These are phyloP conservation scores for Drosophila asahinai DNA, from an alignment of 1,140 invertebrate species.

Conservation along the genomic window DNA sequence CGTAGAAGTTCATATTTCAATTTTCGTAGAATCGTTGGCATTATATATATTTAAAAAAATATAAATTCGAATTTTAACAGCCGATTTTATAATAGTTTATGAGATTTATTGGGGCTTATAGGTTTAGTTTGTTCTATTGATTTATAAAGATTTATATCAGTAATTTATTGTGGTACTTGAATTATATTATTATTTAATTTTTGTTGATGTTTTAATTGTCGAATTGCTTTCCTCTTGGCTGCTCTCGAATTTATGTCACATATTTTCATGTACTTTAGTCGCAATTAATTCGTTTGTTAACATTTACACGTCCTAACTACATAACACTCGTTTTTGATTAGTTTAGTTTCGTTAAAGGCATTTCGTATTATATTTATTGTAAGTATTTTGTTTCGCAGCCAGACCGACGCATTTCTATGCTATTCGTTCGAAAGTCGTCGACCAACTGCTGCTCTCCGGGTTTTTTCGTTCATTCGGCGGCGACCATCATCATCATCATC, in stretches of 20 bases:
- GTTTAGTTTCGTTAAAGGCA: conserved; percentile 47
- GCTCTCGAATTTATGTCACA: conserved; percentile 18
- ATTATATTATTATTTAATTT: background rate
- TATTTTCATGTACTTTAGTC: conserved; percentile 25
- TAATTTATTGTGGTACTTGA: background rate
- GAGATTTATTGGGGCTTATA: conserved; percentile 7
- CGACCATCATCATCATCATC: conserved; percentile 28
- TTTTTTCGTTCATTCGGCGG: conserved; percentile 48
- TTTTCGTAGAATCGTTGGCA: conserved; percentile 62
- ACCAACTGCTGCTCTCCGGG: conserved; percentile 75
- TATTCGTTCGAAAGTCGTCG: conserved; percentile 82
- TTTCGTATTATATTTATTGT: conserved; percentile 49
- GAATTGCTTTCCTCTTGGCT: conserved; percentile 19
- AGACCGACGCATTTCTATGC: conserved; percentile 67
- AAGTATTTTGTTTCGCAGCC: conserved; percentile 48
- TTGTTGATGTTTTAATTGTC: background rate
- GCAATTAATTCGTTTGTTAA: conserved; percentile 19
- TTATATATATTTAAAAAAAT: conserved; percentile 28
- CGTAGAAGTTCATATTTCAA: conserved; percentile 70
- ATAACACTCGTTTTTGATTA: conserved; percentile 35
- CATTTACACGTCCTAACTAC: conserved; percentile 12
- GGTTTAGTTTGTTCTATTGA: background rate
- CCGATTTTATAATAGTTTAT: conserved; percentile 1
- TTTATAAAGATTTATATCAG: background rate
- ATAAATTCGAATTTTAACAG: conserved; percentile 24